Percentiles rank a stretch among this genome's conserved stretches.
Conservation (phyloP, 2,113 vertebrate species). For the Eubucco bourcierii region DNA sequence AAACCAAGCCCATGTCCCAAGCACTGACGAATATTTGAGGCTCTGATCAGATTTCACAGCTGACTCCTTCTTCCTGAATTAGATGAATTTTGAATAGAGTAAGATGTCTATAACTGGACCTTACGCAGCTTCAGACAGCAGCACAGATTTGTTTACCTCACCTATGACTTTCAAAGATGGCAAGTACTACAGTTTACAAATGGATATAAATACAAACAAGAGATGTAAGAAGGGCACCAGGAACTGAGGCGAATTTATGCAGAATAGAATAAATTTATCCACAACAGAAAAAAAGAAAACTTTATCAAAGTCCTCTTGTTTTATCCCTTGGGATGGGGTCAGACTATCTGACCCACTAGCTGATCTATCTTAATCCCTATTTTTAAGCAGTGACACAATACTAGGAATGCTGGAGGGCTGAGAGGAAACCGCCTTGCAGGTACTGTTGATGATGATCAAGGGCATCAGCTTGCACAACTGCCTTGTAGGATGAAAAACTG, state of each 20-base stretch:
- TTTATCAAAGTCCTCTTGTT: neutral
- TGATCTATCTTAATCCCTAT: neutral
- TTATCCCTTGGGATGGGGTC: neutral
- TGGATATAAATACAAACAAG: neutral
- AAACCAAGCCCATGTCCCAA: neutral
- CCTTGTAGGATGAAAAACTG: neutral
- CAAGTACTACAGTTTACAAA: neutral
- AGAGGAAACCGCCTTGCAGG: neutral
- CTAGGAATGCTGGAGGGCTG: neutral
- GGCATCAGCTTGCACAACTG: neutral
- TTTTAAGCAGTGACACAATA: neutral
- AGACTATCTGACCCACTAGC: neutral
- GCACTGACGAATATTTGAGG: neutral
- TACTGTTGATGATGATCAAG: neutral
- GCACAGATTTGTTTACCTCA: neutral
- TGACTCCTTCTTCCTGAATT: neutral
- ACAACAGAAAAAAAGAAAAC: neutral
- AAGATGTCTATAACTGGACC: rapidly evolving
- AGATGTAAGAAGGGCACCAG: neutral
- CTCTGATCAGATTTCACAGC: neutral
- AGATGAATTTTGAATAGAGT: neutral
- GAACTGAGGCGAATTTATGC: neutral
- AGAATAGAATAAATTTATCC: neutral
- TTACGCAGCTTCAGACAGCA: neutral
- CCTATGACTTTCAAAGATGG: neutral